Evolutionary conservation across 2,113 vertebrate species (phyloP), one percentile per base, ranked within the genome.

Genomic region (Platysteira castanea): DNA sequence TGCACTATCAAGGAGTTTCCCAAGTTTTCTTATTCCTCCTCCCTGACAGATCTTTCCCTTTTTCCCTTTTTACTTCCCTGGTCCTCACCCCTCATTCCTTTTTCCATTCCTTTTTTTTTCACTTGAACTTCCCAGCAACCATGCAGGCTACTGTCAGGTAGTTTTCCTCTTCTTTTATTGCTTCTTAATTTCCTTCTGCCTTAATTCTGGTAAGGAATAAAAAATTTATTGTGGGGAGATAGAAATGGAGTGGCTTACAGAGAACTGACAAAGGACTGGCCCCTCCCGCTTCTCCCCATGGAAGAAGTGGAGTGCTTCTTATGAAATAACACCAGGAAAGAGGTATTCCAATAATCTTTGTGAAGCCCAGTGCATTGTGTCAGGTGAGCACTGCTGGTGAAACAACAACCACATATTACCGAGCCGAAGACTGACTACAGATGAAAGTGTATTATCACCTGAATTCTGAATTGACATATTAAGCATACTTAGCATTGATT

Each of bases 51-150:
- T 49, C 4, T 46, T 76, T 56, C 7, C 23, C 42, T 65, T 37
- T 67, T 46, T 30, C 13, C 12, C 8, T 21, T 70, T 70, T 65
- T 16, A 31, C 4, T 53, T 75, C 37, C 11, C 15, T 85, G 33
- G 7, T 49, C 5, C 11, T 54, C 2, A 4, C 1, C 6, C 5
- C 6, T 1, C 9, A 11, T 71, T 49, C 11, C 20, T 11, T 46
- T 44, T 24, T 30, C 5, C 13, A 15, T 70, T 56, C 19, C 17
- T 19, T 15, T 12, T 41, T 35, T 54, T 35, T 6, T 6, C 2
- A 3, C 8, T 71, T 89, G 15, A 61, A 49, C 9, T 71, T 83
- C 41, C 23, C 59, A 80, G 27, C 23, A 73, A 21, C 20, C 67
- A 7, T n/a, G 28, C 33, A 35, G 23, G 17, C 7, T 84, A 23